Base-by-base conservation (phyloP, 2,888 invertebrate genomes). In the Caenorhabditis zanzibari region DNA sequence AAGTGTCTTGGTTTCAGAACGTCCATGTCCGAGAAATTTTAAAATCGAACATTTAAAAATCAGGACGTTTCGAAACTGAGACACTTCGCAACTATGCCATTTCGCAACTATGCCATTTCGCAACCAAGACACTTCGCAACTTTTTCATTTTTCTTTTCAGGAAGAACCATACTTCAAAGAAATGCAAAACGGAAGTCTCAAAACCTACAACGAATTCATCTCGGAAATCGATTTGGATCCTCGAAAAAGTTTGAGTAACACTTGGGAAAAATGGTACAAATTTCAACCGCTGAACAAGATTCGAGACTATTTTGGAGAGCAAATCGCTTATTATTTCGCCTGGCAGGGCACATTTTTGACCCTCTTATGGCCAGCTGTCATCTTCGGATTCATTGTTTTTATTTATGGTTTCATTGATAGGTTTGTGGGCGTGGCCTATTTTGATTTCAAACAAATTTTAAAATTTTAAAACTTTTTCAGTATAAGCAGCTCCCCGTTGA, bases 311-410 rank as follows among this genome's bases (percentile, higher is more conserved):
- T 93, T 93, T 88, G 93, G 93, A 7, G 93, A 93, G 85, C 93
- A 93, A 85, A 93, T 93, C 81, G 93, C 92, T 0, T 92, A 93
- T 44, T 93, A 93, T 85, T 93, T 93, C 88, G 93, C 93, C 2
- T 93, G 93, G 93, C 92, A 93, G 14, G 93, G 93, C n/a, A 92
- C 92, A 28, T 89, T 93, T 28, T 90, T 93, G 4, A 89, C 92
- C 2, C 89, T 93, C 5, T 88, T 93, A 12, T 93, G 93, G 93
- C 86, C 93, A 1, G 93, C 93, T 0, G 92, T 93, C 59, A 12
- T 93, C 0, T 91, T 93, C 84, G 93, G 93, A 9, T 38, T 93
- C 10, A 86, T 86, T 41, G 91, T 93, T 9, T 93, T 93, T 85
- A 81, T 92, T 5, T 93, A 92, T 87, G 93, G 93, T 4, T 83